Evolutionary conservation across 2,797 vertebrate genomes (phyloP).

Genomic region (Peromyscus eremicus): DNA sequence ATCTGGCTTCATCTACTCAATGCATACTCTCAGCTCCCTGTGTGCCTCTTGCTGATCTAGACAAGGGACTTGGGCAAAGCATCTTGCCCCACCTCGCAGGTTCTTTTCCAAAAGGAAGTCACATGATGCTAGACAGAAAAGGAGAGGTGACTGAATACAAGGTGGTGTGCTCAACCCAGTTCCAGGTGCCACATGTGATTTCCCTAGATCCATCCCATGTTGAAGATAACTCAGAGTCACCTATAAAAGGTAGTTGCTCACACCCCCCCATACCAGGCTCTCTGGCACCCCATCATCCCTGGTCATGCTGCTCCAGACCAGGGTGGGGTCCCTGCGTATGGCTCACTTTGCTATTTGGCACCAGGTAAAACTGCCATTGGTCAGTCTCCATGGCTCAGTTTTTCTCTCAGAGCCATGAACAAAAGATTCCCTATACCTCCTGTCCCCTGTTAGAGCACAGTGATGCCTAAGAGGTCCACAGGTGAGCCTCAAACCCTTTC

Average conservation of each 20-base stretch:
- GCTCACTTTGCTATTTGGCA: background rate
- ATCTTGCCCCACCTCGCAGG: background rate
- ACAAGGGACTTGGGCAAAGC: background rate
- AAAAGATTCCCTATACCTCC: background rate
- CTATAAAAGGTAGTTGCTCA: background rate
- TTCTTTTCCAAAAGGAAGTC: background rate
- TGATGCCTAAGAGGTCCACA: background rate
- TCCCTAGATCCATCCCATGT: background rate
- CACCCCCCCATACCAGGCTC: background rate
- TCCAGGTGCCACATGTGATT: rapidly evolving
- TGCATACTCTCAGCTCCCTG: background rate
- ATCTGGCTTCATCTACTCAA: background rate
- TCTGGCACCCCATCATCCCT: background rate
- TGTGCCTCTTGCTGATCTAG: background rate
- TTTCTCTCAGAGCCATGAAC: background rate
- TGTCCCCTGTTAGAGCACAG: background rate
- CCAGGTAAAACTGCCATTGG: background rate
- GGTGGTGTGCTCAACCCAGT: background rate
- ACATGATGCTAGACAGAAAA: background rate
- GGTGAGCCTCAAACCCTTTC: background rate
- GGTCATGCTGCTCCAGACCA: background rate
- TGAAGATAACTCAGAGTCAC: background rate
- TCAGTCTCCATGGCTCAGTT: background rate
- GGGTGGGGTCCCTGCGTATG: rapidly evolving
- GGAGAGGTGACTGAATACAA: background rate